Evolutionary conservation across 2,797 vertebrate species (phyloP).

Genomic region (Gymnothorax reevesii): DNA sequence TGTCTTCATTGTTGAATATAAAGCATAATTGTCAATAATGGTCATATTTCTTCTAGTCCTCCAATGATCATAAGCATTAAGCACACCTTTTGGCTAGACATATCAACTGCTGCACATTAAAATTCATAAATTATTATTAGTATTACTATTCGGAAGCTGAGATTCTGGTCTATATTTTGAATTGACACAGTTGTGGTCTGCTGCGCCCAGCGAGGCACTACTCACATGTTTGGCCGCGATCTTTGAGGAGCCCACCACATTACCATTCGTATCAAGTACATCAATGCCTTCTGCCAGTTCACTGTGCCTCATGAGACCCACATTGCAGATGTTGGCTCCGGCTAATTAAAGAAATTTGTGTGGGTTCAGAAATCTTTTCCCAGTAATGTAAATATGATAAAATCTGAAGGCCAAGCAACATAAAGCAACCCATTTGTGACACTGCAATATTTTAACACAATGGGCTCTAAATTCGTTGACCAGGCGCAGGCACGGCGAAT

Average conservation of each 20-base stretch:
- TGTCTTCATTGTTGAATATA: slow-evolving; percentile 41
- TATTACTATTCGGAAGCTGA: neutral
- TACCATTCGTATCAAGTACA: slow-evolving; percentile 83
- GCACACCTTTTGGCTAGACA: neutral
- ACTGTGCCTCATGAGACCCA: slow-evolving; percentile 92
- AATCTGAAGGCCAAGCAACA: neutral
- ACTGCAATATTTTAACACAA: neutral
- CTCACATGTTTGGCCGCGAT: slow-evolving; percentile 90
- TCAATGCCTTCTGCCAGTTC: slow-evolving; percentile 92
- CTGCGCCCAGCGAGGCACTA: slow-evolving; percentile 24
- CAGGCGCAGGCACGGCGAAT: too few relatives aligned
- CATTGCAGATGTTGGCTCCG: slow-evolving; percentile 95
- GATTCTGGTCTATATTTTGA: neutral
- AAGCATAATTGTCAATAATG: neutral
- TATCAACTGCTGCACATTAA: neutral
- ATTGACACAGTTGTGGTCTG: neutral
- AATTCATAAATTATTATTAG: neutral
- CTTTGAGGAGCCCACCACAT: slow-evolving; percentile 90
- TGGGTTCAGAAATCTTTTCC: neutral
- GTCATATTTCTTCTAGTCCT: neutral
- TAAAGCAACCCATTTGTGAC: neutral
- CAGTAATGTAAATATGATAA: neutral
- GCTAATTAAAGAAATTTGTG: slow-evolving; percentile 65
- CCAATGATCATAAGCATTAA: neutral
- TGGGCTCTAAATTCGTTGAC: too few relatives aligned